These are phyloP conservation scores for Nemopilema nomurai DNA, from an alignment of 30 jellyfish, hydroid and myxozoan genomes.

Conservation along the genomic window DNA sequence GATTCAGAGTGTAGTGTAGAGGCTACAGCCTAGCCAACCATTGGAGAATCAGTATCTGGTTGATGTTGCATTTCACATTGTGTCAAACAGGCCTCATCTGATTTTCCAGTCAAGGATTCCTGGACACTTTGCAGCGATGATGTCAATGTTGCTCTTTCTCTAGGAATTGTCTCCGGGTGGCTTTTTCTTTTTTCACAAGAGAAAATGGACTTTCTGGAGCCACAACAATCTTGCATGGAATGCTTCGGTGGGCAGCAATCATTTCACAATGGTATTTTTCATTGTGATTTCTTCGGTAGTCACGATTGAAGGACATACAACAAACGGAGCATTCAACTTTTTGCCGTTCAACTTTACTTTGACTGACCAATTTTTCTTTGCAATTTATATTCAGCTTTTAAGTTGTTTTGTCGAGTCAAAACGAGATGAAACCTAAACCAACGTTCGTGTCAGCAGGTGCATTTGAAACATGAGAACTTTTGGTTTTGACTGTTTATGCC, in stretches of 20 bases:
- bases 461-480: too few relatives aligned
- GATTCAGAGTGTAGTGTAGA: constrained; percentile 11
- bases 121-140: constrained; percentile 7
- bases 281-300: constrained; percentile 8
- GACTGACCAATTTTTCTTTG: not conserved
- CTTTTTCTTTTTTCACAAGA: constrained; percentile 3
- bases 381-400: not conserved
- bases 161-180: constrained; percentile 8
- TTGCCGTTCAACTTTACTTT: not conserved
- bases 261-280: constrained; percentile 25
- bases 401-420: not conserved
- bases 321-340: not conserved
- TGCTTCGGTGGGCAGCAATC: constrained; percentile 25
- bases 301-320: constrained; percentile 1
- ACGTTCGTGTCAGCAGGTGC: not conserved
- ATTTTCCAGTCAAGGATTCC: constrained; percentile 18
- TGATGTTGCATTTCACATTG: constrained; percentile 11
- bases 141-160: constrained; percentile 7
- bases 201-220: constrained; percentile 18
- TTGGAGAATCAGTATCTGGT: constrained; percentile 15
- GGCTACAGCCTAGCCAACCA: constrained; percentile 10
- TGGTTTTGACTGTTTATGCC: too few relatives aligned
- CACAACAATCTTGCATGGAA: constrained; percentile 18
- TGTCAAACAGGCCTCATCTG: constrained; percentile 26
- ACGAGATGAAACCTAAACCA: not conserved